phyloP scores from a whole-genome alignment of 2,797 vertebrate genomes.

The Danio aesculapii region DNA sequence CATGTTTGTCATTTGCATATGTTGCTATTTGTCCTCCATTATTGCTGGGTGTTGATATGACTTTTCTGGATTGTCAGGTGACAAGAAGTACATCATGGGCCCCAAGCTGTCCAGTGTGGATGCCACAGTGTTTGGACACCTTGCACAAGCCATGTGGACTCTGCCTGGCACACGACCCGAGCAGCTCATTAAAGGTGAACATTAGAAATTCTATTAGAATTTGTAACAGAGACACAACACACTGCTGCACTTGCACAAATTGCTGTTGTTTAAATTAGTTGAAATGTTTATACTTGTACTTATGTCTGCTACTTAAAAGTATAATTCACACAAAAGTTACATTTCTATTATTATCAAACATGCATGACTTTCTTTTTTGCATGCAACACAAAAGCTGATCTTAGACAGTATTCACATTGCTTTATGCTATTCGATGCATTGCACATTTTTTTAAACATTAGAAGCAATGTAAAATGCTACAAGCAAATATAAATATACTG shows the following conservation, averaged over 20 bases:
- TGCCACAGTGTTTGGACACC: constrained; percentile 94
- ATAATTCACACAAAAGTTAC: too few species aligned
- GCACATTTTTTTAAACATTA: too few species aligned
- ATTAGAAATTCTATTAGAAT: background rate
- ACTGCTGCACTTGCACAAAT: background rate
- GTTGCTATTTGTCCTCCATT: constrained; percentile 8
- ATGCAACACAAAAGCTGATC: background rate
- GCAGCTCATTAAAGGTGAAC: constrained; percentile 92
- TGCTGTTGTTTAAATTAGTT: too few species aligned
- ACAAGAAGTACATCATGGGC: constrained; percentile 99
- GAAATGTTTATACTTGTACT: background rate
- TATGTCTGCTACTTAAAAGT: too few species aligned
- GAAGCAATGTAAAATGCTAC: too few species aligned
- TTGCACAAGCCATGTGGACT: constrained; percentile 98
- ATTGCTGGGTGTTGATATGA: background rate
- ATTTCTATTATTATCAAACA: too few species aligned
- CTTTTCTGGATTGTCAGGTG: constrained; percentile 78
- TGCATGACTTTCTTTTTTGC: too few species aligned
- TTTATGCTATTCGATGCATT: background rate
- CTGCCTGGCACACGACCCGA: constrained; percentile 94
- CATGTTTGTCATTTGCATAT: too few species aligned
- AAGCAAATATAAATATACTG: background rate
- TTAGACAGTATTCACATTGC: background rate
- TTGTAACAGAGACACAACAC: background rate
- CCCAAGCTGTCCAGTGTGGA: constrained; percentile 92